Conservation (phyloP, 2,888 invertebrate species). For the Leistus spinibarbis region DNA sequence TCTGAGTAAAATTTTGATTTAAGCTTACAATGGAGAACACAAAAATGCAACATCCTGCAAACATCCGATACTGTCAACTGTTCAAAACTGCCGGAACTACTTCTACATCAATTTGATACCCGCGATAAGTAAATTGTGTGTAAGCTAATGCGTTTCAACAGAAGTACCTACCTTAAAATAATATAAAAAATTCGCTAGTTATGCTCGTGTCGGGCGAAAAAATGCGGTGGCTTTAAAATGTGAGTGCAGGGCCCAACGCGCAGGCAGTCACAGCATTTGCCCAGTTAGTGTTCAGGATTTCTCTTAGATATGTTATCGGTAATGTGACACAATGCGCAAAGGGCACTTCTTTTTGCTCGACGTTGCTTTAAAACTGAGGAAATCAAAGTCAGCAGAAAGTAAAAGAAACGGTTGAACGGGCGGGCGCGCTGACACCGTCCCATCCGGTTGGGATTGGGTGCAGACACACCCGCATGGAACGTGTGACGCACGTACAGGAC, state of each 20-base stretch:
- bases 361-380: slow-evolving; percentile 37
- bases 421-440: neutral
- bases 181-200: neutral
- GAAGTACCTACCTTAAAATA: neutral
- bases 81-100: too few species aligned
- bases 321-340: slow-evolving; percentile 38
- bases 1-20: too few species aligned
- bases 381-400: slow-evolving; percentile 40
- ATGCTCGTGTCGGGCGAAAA: neutral
- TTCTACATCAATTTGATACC: too few species aligned
- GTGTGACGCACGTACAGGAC: neutral
- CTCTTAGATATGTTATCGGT: slow-evolving; percentile 36
- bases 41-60: too few species aligned
- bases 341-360: slow-evolving; percentile 36
- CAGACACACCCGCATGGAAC: slow-evolving; percentile 23
- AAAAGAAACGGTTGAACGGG: slow-evolving; percentile 32
- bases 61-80: too few species aligned
- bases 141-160: neutral
- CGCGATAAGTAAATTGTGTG: neutral
- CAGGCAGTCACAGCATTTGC: neutral
- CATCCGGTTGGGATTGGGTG: neutral
- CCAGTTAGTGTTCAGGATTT: slow-evolving; percentile 25
- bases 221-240: neutral
- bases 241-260: neutral
- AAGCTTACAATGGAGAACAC: too few species aligned